A percentile compares a stretch with the other conserved stretches of the same genome.
phyloP scores from a whole-genome alignment of 2,888 invertebrate species.

The Heliconius hortense region DNA sequence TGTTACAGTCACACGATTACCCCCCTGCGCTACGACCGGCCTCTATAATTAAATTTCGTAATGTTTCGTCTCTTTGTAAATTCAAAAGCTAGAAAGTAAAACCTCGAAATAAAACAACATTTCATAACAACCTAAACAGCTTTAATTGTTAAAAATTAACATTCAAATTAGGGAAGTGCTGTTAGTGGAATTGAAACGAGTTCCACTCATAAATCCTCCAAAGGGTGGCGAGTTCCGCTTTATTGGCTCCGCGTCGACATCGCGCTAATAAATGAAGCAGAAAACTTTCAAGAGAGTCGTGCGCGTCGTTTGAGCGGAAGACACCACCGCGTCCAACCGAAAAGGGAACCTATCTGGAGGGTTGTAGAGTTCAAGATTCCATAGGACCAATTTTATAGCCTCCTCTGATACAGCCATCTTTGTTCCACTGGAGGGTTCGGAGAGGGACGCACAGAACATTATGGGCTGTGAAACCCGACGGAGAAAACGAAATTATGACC shows the following conservation, averaged over 20 bases:
- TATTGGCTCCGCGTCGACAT: constrained; percentile 75
- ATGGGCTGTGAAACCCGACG: constrained; percentile 75
- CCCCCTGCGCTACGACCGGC: too few relatives aligned
- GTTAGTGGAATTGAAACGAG: constrained; percentile 79
- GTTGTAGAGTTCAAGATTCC: constrained; percentile 65
- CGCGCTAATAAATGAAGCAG: constrained; percentile 80
- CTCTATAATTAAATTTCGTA: too few relatives aligned
- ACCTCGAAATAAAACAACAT: constrained; percentile 40
- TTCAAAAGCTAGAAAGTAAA: constrained; percentile 12
- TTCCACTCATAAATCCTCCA: constrained; percentile 77
- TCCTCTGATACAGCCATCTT: constrained; percentile 49
- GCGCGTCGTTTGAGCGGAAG: constrained; percentile 70
- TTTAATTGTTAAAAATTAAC: constrained; percentile 80
- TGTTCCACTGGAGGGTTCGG: constrained; percentile 49
- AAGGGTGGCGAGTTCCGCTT: constrained; percentile 71
- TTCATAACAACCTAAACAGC: constrained; percentile 72
- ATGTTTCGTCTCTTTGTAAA: not conserved
- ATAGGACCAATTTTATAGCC: constrained; percentile 56
- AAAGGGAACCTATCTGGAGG: constrained; percentile 56
- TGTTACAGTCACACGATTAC: too few relatives aligned
- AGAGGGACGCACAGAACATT: constrained; percentile 64
- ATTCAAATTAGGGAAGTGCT: constrained; percentile 77
- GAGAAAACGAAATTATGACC: constrained; percentile 77
- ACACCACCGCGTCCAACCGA: constrained; percentile 54
- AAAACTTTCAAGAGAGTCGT: constrained; percentile 71